A percentile compares a stretch with the other conserved stretches of the same genome.
phyloP scores from a whole-genome alignment of 2,113 vertebrate species.

The Cheilinus undulatus region DNA sequence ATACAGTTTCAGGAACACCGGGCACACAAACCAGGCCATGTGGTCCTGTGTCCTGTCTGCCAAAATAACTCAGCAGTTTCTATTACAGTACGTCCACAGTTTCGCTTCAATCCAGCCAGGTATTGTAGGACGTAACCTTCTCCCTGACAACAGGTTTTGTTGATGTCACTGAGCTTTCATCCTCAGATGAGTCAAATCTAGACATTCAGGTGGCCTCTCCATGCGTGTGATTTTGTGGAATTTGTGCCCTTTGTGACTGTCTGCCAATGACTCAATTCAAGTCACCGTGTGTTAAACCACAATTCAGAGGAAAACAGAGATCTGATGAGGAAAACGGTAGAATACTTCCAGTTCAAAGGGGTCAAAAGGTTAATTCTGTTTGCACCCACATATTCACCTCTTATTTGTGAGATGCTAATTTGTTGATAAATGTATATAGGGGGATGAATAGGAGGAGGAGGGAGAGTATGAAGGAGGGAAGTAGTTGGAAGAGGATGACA shows the following conservation, averaged over 20 bases:
- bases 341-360: slow-evolving; percentile 19
- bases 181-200: slow-evolving; percentile 37
- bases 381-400: background rate
- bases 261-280: slow-evolving; percentile 54
- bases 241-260: slow-evolving; percentile 26
- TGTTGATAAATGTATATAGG: background rate
- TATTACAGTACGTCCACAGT: slow-evolving; percentile 69
- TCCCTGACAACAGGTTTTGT: slow-evolving; percentile 60
- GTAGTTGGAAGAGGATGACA: slow-evolving; percentile 19
- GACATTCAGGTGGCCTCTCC: slow-evolving; percentile 16
- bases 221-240: slow-evolving; percentile 15
- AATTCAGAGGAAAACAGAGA: slow-evolving; percentile 32
- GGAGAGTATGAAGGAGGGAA: background rate
- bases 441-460: slow-evolving; percentile 18
- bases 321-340: slow-evolving; percentile 9
- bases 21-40: slow-evolving; percentile 76
- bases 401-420: background rate
- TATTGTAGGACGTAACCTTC: slow-evolving; percentile 57
- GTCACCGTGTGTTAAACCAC: slow-evolving; percentile 40
- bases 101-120: slow-evolving; percentile 69
- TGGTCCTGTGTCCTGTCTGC: slow-evolving; percentile 75
- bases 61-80: slow-evolving; percentile 83
- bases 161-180: slow-evolving; percentile 10
- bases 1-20: slow-evolving; percentile 80
- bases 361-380: background rate